phyloP scores from a whole-genome alignment of 2,113 vertebrate species.

The Hemicordylus capensis region DNA sequence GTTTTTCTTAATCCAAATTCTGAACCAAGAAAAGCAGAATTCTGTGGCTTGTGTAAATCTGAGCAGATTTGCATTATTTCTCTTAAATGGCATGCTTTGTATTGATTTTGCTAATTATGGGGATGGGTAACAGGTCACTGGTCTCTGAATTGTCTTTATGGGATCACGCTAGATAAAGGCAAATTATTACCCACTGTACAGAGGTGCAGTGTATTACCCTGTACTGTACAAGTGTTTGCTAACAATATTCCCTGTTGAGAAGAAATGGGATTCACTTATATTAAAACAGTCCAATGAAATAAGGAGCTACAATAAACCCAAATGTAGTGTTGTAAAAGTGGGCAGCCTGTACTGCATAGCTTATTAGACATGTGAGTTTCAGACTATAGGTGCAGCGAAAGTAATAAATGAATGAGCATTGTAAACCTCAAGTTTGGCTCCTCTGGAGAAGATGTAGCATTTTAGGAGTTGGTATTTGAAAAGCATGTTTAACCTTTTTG shows the following conservation, averaged over 20 bases:
- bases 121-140: not conserved
- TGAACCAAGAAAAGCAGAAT: not conserved
- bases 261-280: constrained; percentile 18
- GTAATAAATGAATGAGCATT: not conserved
- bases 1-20: not conserved
- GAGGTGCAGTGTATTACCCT: no score
- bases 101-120: not conserved
- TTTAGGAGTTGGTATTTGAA: not conserved
- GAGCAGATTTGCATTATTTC: not conserved
- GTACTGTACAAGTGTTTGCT: not conserved
- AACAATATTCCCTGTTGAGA: not conserved
- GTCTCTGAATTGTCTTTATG: not conserved
- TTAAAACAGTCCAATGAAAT: constrained; percentile 6
- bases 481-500: not conserved
- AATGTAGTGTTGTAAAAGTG: not conserved
- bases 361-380: constrained; percentile 4
- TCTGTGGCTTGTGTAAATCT: not conserved
- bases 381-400: constrained; percentile 6
- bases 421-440: rapidly evolving
- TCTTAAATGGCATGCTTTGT: not conserved
- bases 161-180: constrained; percentile 4
- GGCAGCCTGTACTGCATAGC: constrained; percentile 9
- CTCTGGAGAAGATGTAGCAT: not conserved
- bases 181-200: not conserved
- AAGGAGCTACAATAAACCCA: constrained; percentile 8